Base-by-base conservation (phyloP, 1,140 invertebrate species). In the Drosophila littoralis region DNA sequence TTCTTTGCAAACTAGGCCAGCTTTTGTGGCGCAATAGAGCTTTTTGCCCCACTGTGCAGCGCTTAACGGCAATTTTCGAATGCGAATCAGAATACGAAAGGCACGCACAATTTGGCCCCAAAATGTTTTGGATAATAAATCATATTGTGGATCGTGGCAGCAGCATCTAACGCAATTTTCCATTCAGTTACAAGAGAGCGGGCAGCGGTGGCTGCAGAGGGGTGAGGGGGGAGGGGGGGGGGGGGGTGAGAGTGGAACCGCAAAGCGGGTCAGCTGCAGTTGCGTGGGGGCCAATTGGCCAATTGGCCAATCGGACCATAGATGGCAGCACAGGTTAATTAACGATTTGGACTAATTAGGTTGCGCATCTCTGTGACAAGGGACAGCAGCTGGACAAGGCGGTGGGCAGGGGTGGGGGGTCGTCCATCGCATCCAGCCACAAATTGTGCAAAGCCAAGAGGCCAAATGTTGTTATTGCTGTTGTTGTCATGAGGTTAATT, bases 311-410 rank as follows among this genome's bases (percentile, higher is more conserved):
- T 79, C 72, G 79, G 79, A 72, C 77, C 85, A 86, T 28, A 83
- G 80, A 82, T 83, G 80, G 80, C 81, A 70, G 75, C 74, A 79
- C 79, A 79, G 82, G 82, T 88, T 86, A 86, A 86, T 86, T 86
- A 86, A 88, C 76, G 82, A 82, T 79, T 70, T 76, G 83, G 64
- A 76, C 83, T 85, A 86, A 86, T 86, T 86, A 86, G 76, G 74
- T 67, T 45, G 75, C 48, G 13, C 42, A 32, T 32, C 63, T 57
- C 38, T 22, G 22, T 15, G 13, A 15, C 61, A 51, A 65, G 63
- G 28, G 28, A 64, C 57, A 50, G 51, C 13, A 33, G 13, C 40
- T 13, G 6, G 22, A 54, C 17, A 57, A 5, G 32, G 2, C 0
- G 10, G 17, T 7, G 32, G 9, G 5, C 3, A 6, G 13, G 8